Percentiles rank a stretch among this genome's conserved stretches.
These are phyloP conservation scores for Mungos mungo DNA, from an alignment of 2,113 vertebrate genomes.

Conservation along the genomic window DNA sequence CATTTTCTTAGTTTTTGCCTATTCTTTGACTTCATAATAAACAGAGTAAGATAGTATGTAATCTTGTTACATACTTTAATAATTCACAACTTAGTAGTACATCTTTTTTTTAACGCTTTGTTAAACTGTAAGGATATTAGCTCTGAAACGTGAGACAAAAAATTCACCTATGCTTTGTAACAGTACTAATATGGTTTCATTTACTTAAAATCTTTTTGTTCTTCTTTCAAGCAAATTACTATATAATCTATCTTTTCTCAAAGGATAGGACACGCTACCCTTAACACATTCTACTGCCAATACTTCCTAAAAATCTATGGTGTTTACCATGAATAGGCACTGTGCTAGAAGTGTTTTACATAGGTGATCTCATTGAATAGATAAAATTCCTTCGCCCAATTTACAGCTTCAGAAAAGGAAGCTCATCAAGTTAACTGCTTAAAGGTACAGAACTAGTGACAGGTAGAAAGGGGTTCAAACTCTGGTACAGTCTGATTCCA, in stretches of 20 bases:
- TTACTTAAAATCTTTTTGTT: constrained; percentile 1
- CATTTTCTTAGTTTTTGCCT: not conserved
- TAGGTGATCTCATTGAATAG: not conserved
- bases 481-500: not conserved
- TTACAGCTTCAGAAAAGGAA: not conserved
- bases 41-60: not conserved
- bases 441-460: not conserved
- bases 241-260: constrained; percentile 12
- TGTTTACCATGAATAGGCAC: not conserved
- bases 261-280: not conserved
- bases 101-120: not conserved
- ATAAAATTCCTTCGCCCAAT: not conserved
- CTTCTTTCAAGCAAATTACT: not conserved
- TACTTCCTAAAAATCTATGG: not conserved
- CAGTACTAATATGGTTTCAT: not conserved
- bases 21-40: not conserved
- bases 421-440: not conserved
- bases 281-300: not conserved
- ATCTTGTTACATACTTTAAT: not conserved
- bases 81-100: not conserved
- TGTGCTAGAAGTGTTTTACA: not conserved
- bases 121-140: not conserved
- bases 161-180: not conserved
- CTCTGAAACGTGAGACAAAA: not conserved
- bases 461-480: not conserved